phyloP scores from a whole-genome alignment of 1,140 invertebrate genomes.

The Leucophenga varia region DNA sequence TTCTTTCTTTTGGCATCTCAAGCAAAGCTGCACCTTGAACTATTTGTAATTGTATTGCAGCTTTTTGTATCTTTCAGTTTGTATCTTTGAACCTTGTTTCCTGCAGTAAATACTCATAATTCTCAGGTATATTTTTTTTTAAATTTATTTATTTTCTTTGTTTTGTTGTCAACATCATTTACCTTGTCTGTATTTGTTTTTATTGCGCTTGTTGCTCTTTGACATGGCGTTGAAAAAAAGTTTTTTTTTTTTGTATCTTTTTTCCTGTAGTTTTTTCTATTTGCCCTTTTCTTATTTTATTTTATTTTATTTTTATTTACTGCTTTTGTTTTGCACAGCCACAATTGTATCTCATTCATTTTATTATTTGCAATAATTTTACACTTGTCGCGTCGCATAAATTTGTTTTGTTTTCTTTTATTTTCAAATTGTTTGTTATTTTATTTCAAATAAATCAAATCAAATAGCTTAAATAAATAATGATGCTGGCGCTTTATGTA shows the following conservation, averaged over 20 bases:
- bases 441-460: slow-evolving; percentile 29
- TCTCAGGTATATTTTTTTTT: too few relatives aligned
- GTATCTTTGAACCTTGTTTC: too few relatives aligned
- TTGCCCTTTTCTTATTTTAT: slow-evolving; percentile 18
- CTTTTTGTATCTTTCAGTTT: too few relatives aligned
- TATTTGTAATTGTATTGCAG: too few relatives aligned
- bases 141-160: too few relatives aligned
- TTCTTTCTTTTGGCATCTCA: too few relatives aligned
- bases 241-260: slow-evolving; percentile 4
- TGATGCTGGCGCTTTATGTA: too few relatives aligned
- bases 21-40: slow-evolving; percentile 39
- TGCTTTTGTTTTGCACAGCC: too few relatives aligned
- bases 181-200: slow-evolving; percentile 43
- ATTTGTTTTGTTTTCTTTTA: slow-evolving; percentile 26
- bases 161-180: too few relatives aligned
- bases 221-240: background rate
- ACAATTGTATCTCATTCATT: too few relatives aligned
- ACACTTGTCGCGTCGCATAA: slow-evolving; percentile 3
- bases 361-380: slow-evolving; percentile 14
- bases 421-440: slow-evolving; percentile 28
- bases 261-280: slow-evolving; percentile 19
- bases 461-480: slow-evolving; percentile 32
- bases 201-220: slow-evolving; percentile 8
- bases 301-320: slow-evolving; percentile 17
- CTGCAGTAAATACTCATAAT: too few relatives aligned